Evolutionary conservation across 2,113 vertebrate genomes (phyloP).

Genomic region (Anarhynchus alexandrinus): DNA sequence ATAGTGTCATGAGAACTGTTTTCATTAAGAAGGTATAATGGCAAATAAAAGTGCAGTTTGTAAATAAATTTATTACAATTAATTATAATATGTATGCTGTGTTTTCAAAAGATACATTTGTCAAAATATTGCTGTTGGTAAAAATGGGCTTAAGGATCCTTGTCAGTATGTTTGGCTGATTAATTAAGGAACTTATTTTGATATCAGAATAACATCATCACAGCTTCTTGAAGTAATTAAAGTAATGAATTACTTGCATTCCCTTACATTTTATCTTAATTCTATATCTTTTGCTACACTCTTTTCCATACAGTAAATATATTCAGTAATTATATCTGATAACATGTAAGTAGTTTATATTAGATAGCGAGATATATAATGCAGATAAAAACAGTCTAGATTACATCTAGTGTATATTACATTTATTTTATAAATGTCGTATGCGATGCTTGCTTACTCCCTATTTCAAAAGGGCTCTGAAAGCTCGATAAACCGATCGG

Average conservation of each 20-base stretch:
- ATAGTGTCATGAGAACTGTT: not conserved
- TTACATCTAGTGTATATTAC: slow-evolving; percentile 2
- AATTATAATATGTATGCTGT: not conserved
- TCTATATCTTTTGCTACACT: slow-evolving; percentile 5
- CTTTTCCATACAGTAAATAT: slow-evolving; percentile 44
- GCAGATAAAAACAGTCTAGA: not conserved
- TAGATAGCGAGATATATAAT: not conserved
- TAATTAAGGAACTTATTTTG: slow-evolving; percentile 61
- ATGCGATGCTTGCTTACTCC: not conserved
- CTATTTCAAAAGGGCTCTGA: not conserved
- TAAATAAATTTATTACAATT: slow-evolving; percentile 15
- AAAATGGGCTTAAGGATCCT: slow-evolving; percentile 29
- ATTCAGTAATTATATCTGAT: slow-evolving; percentile 65
- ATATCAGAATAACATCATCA: slow-evolving; percentile 48
- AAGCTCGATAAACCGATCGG: not conserved
- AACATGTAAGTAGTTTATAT: slow-evolving; percentile 57
- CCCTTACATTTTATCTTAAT: slow-evolving; percentile 33
- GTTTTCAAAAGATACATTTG: not conserved
- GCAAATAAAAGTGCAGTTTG: not conserved
- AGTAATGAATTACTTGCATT: slow-evolving; percentile 50
- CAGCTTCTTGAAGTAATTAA: slow-evolving; percentile 39
- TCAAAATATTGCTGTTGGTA: slow-evolving; percentile 38
- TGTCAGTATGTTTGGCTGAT: slow-evolving; percentile 43
- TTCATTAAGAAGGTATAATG: slow-evolving; percentile 15
- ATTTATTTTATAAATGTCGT: slow-evolving; percentile 2